Base-by-base conservation (phyloP, 2,888 invertebrate species). In the Deilephila elpenor region DNA sequence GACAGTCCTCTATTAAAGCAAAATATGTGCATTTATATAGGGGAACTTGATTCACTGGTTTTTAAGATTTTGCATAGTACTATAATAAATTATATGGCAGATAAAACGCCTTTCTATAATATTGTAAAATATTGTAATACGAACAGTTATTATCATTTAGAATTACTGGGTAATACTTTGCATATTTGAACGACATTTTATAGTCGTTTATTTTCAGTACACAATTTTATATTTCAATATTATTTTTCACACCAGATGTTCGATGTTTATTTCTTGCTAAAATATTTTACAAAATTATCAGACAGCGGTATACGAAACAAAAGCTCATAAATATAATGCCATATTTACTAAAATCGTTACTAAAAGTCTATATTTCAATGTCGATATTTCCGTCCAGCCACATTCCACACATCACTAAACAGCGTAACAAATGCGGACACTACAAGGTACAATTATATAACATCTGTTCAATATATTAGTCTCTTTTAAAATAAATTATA, bases 381-480 rank as follows among this genome's bases (percentile, higher is more conserved):
- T 60, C 60, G 29, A 29, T 60, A 62, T 64, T 44, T 17, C 67
- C 51, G 25, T 44, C 67, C 67, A 67, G 67, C 51, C 67, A 67
- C 67, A n/a, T 44, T 20, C n/a, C 17, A 17, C 29, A 25, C 64
- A 67, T 44, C 6, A 51, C 25, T 67, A 51, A 20, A 20, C 51
- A 44, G 44, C 25, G 17, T 6, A 20, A 67, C 20, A 25, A 67
- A 25, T 67, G 51, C 51, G 67, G 67, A 51, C 51, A 67, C 44
- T 67, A 67, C 44, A 67, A 67, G 25, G 51, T 67, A 67, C 67
- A 56, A 14, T 56, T 56, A 67, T 67, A 67, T 20, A 67, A 51
- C 51, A 67, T 67, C 67, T 51, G 67, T 51, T 51, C 17, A 51
- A 67, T 67, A 67, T 67, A 67, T 67, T 62, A 62, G 19, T 67